A percentile compares a stretch with the other conserved stretches of the same genome.
Evolutionary conservation across 2,797 vertebrate species (phyloP).

Genomic region (Clarias pachynema): DNA sequence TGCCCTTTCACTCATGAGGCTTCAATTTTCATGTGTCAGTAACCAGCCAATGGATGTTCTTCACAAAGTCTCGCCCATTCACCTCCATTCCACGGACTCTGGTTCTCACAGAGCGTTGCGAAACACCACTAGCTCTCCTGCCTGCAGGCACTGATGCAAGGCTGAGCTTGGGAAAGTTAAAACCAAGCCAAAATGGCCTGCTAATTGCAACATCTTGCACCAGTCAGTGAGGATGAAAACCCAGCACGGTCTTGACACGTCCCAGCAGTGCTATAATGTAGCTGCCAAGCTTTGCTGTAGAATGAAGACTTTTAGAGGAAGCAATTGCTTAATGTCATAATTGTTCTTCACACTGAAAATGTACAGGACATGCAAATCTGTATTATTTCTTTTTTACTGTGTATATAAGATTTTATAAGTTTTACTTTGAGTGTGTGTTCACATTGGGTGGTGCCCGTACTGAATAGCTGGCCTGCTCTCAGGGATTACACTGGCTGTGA

Average conservation of each 20-base stretch:
- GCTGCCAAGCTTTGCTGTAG: constrained; percentile 24
- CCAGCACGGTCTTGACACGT: constrained; percentile 41
- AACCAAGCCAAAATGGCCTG: constrained; percentile 15
- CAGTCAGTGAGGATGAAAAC: constrained; percentile 42
- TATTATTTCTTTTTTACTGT: not conserved
- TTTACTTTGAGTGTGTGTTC: constrained; percentile 1
- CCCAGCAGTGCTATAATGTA: not conserved
- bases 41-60: constrained; percentile 55
- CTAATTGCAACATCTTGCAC: constrained; percentile 58
- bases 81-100: constrained; percentile 17
- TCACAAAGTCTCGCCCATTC: constrained; percentile 47
- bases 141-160: constrained; percentile 40
- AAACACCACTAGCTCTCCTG: constrained; percentile 41
- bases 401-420: not conserved
- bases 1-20: constrained; percentile 49
- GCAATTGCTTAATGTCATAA: constrained; percentile 19
- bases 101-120: constrained; percentile 28
- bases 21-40: constrained; percentile 56
- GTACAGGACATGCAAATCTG: not conserved
- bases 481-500: constrained; percentile 64
- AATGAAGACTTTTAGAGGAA: constrained; percentile 32
- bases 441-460: not conserved
- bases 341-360: constrained; percentile 2
- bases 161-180: constrained; percentile 42
- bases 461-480: constrained; percentile 35